phyloP scores from a whole-genome alignment of 2,797 vertebrate genomes.

The Diplodus puntazzo region DNA sequence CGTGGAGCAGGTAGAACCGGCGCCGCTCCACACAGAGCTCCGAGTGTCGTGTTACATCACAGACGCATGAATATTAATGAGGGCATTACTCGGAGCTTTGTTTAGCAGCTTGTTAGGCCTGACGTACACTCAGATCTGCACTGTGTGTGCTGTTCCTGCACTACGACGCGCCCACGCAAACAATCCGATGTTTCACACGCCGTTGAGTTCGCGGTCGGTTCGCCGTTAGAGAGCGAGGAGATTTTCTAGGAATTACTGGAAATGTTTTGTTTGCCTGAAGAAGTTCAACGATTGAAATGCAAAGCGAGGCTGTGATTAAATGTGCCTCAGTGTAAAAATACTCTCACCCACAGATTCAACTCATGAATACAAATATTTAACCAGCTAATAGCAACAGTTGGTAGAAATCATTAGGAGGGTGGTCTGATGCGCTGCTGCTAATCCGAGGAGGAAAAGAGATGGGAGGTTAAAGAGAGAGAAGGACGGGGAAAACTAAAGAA shows the following conservation, averaged over 20 bases:
- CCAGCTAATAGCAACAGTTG: background rate
- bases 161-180: constrained; percentile 31
- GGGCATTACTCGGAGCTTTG: constrained; percentile 40
- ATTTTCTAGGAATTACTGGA: background rate
- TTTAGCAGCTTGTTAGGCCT: constrained; percentile 48
- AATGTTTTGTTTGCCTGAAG: constrained; percentile 3
- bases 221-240: background rate
- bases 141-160: constrained; percentile 44
- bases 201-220: background rate
- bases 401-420: background rate
- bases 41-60: constrained; percentile 4
- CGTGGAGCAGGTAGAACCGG: constrained; percentile 10
- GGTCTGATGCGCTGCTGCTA: background rate
- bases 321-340: background rate
- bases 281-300: background rate
- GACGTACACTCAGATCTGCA: constrained; percentile 34
- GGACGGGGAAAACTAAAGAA: background rate
- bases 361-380: constrained; percentile 19
- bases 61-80: constrained; percentile 58
- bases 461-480: background rate
- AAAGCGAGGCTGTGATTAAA: constrained; percentile 9
- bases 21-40: constrained; percentile 8
- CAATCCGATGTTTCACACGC: background rate
- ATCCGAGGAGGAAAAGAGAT: background rate
- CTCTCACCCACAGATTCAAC: background rate